Evolutionary conservation across 2,113 vertebrate species (phyloP), one percentile per base, ranked within the genome.

Genomic region (Balaeniceps rex): DNA sequence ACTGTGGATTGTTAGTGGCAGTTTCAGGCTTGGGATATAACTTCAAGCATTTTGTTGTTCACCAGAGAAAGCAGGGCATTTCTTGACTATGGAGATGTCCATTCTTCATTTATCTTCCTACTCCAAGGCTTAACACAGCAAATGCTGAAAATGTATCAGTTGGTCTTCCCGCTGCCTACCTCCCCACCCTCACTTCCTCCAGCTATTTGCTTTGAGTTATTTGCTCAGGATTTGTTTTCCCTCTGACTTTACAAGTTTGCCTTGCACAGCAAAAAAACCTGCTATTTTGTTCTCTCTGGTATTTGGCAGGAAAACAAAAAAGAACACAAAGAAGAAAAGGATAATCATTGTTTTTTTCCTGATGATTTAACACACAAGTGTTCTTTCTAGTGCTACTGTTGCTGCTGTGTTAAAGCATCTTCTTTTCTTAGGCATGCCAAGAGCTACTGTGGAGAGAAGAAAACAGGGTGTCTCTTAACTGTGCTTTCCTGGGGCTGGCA

Each of bases 171-270:
- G 1, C 90, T 79, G 86, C 87, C 89, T 91, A 23, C 83, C 72
- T 89, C 84, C 54, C 58, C 63, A 83, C 63, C 55, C 55, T 81
- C 76, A 68, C 91, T 94, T 94, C 88, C 94, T 85, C 87, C 75
- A 60, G 78, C 66, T 94, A 86, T 97, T 97, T 96, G 77, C 87
- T 96, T 94, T 92, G 90, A 93, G 69, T 87, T 97, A 86, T 91
- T 97, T 97, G 82, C 94, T 94, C 71, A 95, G 93, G 95, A 94
- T 93, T 95, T 96, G 94, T 96, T 88, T 97, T 96, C 83, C 49
- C 54, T 83, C 86, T 93, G 94, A 95, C 90, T 96, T 93, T 95
- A 92, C 76, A 95, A 93, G 90, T 94, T 97, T 95, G 84, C 63
- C 91, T 87, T 70, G 84, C 81, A 13, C 68, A 94, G 94, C 78